phyloP scores from a whole-genome alignment of 2,113 vertebrate species.

The Archilochus colubris region DNA sequence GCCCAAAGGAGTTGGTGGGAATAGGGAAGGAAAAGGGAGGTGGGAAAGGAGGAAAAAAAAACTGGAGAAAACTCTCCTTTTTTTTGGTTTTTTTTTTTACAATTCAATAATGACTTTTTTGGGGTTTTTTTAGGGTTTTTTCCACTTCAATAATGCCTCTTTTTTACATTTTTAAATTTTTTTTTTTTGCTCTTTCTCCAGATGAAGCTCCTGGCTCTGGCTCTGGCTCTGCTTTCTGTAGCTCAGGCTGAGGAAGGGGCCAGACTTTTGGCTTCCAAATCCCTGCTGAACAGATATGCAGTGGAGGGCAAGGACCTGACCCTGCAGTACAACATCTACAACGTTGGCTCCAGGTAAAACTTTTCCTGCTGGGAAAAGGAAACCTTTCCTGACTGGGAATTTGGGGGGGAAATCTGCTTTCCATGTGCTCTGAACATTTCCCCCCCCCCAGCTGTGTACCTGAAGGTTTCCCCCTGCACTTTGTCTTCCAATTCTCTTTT shows the following conservation, averaged over 20 bases:
- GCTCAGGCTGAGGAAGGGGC: conserved; percentile 87
- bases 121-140: too few relatives aligned
- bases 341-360: conserved; percentile 87
- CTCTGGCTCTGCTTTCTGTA: conserved; percentile 53
- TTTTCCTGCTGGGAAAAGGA: too few relatives aligned
- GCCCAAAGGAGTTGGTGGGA: background rate
- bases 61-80: too few relatives aligned
- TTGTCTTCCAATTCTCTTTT: too few relatives aligned
- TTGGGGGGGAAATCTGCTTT: too few relatives aligned
- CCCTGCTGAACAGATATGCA: conserved; percentile 90
- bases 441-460: too few relatives aligned
- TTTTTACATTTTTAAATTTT: too few relatives aligned
- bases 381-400: too few relatives aligned
- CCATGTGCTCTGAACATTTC: too few relatives aligned
- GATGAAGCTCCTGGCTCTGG: conserved; percentile 77
- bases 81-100: too few relatives aligned
- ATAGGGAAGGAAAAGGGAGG: background rate
- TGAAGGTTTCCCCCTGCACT: too few relatives aligned
- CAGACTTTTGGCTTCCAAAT: conserved; percentile 91
- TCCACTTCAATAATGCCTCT: too few relatives aligned
- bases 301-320: conserved; percentile 95
- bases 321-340: conserved; percentile 96
- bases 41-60: background rate
- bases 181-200: conserved; percentile 1
- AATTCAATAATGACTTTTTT: background rate